Evolutionary conservation across 2,113 vertebrate genomes (phyloP), one percentile per base, ranked within the genome.

Genomic region (Saguinus midas): DNA sequence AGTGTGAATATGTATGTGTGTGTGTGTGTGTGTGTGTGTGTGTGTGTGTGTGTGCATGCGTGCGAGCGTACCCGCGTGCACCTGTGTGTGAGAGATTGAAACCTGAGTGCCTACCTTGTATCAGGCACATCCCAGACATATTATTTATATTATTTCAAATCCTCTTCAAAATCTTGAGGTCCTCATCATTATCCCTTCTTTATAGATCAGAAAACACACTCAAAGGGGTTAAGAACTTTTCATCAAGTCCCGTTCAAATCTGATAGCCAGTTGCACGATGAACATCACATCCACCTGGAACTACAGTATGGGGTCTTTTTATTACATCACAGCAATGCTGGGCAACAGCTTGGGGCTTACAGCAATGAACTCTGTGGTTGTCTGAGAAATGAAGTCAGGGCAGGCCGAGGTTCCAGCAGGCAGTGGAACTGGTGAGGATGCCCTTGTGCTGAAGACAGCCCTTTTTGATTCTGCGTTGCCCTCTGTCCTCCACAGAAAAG

Each of bases 241-340:
- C 35, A 25, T 78, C 35, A 35, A n/a, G 25, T 57, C 40, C 37
- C 17, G 57, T 1, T 55, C 14, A 8, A 32, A 8, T 45, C 35
- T 68, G 48, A 40, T 1, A 29, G 27, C 6, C 83, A 50, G 6
- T 14, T 32, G 12, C 7, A 17, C 7, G 18, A 0, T 0, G 6
- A 40, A 4, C 37, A 6, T 75, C 50, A 52, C 45, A 10, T 25
- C 48, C n/a, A 0, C 0, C 13, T 1, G 9, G 35, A 9, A 2
- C 27, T 27, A 32, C 18, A 61, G n/a, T 17, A 40, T 0, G 1
- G 0, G 6, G 10, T 18, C 23, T n/a, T 57, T 23, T 27, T 27
- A 32, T 23, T 2, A 35, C 0, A 14, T 29, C 43, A 2, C 21
- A 9, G 16, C 37, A 1, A 5, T 2, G 27, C n/a, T 5, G 7